Evolutionary conservation across 2,888 invertebrate genomes (phyloP), one percentile per base, ranked within the genome.

Genomic region (Papilio gigon): DNA sequence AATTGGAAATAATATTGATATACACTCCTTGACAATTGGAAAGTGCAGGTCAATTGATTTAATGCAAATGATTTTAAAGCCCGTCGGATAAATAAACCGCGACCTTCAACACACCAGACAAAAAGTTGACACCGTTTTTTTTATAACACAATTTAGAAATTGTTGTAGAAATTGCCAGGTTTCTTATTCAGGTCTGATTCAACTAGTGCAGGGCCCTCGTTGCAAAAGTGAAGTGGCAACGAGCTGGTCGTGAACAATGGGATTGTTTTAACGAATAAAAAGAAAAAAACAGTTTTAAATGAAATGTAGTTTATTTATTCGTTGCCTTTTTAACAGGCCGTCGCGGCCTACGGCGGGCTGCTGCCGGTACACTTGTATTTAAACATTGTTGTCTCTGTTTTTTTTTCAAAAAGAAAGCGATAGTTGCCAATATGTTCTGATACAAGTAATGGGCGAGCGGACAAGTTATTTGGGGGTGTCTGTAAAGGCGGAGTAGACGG

Each of bases 401-500:
- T 22, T 47, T 20, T 17, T 22, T 47, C 47, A 60, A 40, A 20
- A 12, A 17, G 1, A 37, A 40, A 12, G 37, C 12, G 35, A 25
- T 35, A 37, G 11, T 47, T 47, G 20, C 11, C 47, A 47, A 12
- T 47, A 22, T 47, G 47, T 47, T 47, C 4, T 12, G 1, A 4
- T 47, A n/a, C 22, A 12, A 47, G 47, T 22, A 12, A 12, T 47
- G 4, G 11, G 47, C 3, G 22, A 44, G 6, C 2, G 22, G 2
- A 37, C 12, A 35, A n/a, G 6, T 50, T 50, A 65, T 33, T 72
- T 77, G 14, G 70, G 71, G 6, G 68, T 17, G 20, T 74, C 71
- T 22, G 80, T 77, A 4, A 81, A 72, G 0, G 83, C 79, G 1
- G 85, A 83, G 71, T 85, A 88, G 0, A 88, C 87, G 0, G 84